These are phyloP conservation scores for Trissonchulus latispiculum DNA, from an alignment of 2,888 invertebrate genomes.

Conservation along the genomic window DNA sequence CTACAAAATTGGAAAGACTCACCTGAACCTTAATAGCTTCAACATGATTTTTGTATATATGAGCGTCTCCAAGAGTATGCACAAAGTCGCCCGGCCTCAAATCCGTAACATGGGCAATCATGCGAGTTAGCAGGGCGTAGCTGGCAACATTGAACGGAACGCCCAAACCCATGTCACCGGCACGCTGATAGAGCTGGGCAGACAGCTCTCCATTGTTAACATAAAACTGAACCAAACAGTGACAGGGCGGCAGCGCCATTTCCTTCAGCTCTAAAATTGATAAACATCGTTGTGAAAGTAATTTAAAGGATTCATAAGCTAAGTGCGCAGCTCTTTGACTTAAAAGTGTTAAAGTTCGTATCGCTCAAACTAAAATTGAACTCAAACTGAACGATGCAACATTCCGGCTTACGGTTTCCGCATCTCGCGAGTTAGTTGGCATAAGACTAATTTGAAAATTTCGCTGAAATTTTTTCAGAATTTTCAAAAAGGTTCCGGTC, in stretches of 20 bases:
- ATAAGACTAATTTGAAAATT: no score
- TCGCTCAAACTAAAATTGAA: no score
- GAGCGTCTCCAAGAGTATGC: conserved; percentile 87
- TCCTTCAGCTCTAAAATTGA: conserved; percentile 59
- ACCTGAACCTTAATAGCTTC: conserved; percentile 57
- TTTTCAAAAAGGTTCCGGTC: no score
- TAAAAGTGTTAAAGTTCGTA: no score
- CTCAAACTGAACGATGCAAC: no score
- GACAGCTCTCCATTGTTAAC: conserved; percentile 69
- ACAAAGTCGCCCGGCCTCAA: conserved; percentile 85
- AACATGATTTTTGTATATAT: conserved; percentile 81
- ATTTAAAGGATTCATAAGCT: background rate
- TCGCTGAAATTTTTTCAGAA: no score
- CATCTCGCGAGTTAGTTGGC: no score
- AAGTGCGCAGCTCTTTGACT: no score
- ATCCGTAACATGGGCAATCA: conserved; percentile 89
- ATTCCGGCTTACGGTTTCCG: no score
- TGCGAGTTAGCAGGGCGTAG: conserved; percentile 80
- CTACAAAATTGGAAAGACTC: conserved; percentile 1
- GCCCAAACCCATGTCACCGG: conserved; percentile 89
- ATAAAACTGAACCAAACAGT: conserved; percentile 86
- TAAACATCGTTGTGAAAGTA: no score
- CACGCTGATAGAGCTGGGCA: conserved; percentile 85
- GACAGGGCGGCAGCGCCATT: conserved; percentile 96
- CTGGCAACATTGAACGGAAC: conserved; percentile 97